Percentiles rank a stretch among this genome's conserved stretches.
Conservation (phyloP, 2,113 vertebrate genomes). For the Dasypus novemcinctus region DNA sequence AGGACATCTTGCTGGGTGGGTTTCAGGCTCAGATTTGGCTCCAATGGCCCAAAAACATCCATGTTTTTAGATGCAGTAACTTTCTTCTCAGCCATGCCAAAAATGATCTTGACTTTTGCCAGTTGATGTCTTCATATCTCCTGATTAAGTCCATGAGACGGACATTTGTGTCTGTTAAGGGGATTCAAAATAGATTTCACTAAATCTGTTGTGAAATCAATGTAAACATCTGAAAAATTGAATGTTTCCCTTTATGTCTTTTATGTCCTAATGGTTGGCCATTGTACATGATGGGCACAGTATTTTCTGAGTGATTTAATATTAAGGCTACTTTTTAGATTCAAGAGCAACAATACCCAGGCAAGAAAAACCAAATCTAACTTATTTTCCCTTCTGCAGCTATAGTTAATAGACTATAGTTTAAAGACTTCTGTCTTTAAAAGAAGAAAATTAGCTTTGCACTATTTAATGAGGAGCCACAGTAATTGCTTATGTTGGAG, state of each 20-base stretch:
- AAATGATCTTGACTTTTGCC: background rate
- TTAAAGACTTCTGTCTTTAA: too few species aligned
- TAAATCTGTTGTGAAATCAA: background rate
- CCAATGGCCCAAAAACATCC: background rate
- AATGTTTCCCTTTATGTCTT: background rate
- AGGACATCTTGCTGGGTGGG: rapidly evolving
- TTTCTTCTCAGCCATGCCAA: background rate
- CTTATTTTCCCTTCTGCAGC: background rate
- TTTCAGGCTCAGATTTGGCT: background rate
- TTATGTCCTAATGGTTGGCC: background rate
- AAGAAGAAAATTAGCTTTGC: background rate
- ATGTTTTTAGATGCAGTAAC: rapidly evolving
- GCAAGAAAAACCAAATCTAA: background rate
- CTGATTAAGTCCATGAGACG: background rate
- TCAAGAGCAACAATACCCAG: background rate
- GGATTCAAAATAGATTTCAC: background rate
- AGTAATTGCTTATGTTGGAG: background rate
- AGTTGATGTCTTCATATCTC: background rate
- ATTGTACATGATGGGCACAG: background rate
- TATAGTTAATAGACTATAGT: background rate
- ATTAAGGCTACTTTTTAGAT: background rate
- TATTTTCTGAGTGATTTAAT: background rate
- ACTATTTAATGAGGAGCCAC: background rate
- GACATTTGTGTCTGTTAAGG: background rate
- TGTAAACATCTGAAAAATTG: background rate